Evolutionary conservation across 2,113 vertebrate species (phyloP), one percentile per base, ranked within the genome.

Genomic region (Prolemur simus): DNA sequence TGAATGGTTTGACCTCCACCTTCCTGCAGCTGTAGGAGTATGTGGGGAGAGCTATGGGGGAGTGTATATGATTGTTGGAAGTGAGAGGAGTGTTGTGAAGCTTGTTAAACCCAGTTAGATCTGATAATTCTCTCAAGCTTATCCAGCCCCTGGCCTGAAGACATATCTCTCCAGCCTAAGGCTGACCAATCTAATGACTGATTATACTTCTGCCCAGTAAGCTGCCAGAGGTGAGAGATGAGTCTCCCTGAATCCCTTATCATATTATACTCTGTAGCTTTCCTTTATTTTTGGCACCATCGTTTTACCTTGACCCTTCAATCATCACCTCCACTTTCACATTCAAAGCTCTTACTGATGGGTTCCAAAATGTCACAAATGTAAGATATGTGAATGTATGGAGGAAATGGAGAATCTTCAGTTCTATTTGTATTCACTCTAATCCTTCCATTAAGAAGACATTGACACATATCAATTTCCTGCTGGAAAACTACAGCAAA

Each of bases 251-350:
- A 92, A 60, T 88, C 47, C n/a, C 47, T 84, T 68, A 69, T 82
- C 77, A 25, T 77, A 18, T 45, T 63, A 20, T 0, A 84, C 34
- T 82, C 37, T 39, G 8, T 14, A 86, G 78, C 29, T 96, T 82
- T 87, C 68, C 80, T 84, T 78, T 76, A 83, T 76, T 71, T 74
- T 45, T 80, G 92, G 56, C 63, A 60, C 29, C 32, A 34, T 32
- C 25, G 60, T 52, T 96, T 42, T 54, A 85, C 11, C 60, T 54
- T 74, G 49, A 23, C 39, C 68, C 42, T 95, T 97, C 63, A 60
- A 66, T 97, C 87, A 96, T 87, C 56, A 47, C 63, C 89, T 89
- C 66, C 52, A 80, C 18, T 37, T 85, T 96, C 87, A 69, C 23
- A 86, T 73, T 91, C 87, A 86, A 52, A 73, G 47, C 56, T 94